These are phyloP conservation scores for Caerostris extrusa DNA, from an alignment of 1,140 invertebrate species.

Conservation along the genomic window DNA sequence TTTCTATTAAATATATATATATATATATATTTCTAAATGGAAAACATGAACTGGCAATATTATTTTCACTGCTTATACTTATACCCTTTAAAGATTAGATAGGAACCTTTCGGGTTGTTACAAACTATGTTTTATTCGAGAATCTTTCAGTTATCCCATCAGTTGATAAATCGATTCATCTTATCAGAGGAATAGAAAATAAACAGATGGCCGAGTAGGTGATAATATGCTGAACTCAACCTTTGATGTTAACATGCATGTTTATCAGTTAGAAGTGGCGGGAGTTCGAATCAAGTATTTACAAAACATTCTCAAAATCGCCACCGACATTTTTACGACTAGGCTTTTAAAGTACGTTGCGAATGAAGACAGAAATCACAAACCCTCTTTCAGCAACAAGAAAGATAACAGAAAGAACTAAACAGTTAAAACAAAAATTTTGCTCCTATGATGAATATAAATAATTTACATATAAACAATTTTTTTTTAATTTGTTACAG, in stretches of 20 bases:
- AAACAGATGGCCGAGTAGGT: conserved; percentile 39
- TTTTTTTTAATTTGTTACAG: no score
- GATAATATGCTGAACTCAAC: conserved; percentile 23
- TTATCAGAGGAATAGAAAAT: conserved; percentile 7
- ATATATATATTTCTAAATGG: no score
- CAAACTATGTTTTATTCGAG: not conserved
- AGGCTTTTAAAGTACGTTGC: not conserved
- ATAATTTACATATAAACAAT: no score
- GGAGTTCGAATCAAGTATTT: not conserved
- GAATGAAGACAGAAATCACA: not conserved
- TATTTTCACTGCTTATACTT: no score
- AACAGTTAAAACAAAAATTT: no score
- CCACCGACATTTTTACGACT: not conserved
- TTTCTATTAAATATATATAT: no score
- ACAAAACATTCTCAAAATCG: not conserved
- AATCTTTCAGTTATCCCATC: conserved; percentile 1
- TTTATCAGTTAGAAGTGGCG: not conserved
- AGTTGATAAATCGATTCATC: not conserved
- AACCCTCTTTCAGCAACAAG: no score
- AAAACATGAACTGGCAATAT: no score
- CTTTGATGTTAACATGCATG: conserved; percentile 14
- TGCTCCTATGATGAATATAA: no score
- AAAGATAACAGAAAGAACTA: no score
- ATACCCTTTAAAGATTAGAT: no score
- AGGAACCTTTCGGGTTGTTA: not conserved